A percentile compares a stretch with the other conserved stretches of the same genome.
Conservation (phyloP, 2,888 invertebrate genomes). For the Oeneis ivallda region DNA sequence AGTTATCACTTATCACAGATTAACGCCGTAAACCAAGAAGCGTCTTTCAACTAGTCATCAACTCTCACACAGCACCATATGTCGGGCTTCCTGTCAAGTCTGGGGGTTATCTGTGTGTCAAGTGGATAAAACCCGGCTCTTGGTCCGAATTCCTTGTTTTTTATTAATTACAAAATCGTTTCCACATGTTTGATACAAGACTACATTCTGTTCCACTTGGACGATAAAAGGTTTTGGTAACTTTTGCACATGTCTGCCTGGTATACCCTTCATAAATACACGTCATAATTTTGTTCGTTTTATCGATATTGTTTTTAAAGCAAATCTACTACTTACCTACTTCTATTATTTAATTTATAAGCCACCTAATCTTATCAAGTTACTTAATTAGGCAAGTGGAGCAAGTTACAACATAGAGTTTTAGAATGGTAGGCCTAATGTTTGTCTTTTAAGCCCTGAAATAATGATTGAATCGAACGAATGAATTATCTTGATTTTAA, state of each 20-base stretch:
- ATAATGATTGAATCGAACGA: background rate
- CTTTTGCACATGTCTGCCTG: background rate
- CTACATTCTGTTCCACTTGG: conserved; percentile 11
- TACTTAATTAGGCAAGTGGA: conserved; percentile 42
- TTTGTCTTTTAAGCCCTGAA: conserved; percentile 1
- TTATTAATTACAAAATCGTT: conserved; percentile 41
- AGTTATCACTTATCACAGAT: background rate
- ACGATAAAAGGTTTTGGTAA: background rate
- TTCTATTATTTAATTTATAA: background rate
- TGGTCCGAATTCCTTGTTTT: conserved; percentile 44
- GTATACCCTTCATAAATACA: too few relatives aligned
- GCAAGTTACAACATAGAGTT: conserved; percentile 21
- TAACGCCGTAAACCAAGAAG: background rate
- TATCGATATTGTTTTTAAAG: background rate
- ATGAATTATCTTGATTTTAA: background rate
- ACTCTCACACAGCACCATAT: conserved; percentile 55
- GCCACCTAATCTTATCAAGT: conserved; percentile 41
- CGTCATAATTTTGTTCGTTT: background rate
- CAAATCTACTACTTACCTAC: background rate
- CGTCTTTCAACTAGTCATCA: background rate
- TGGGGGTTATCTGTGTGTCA: too few relatives aligned
- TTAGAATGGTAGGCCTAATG: background rate
- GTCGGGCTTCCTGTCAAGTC: conserved; percentile 55
- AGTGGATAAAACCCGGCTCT: conserved; percentile 51
- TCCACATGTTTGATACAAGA: conserved; percentile 40